Conservation (phyloP, 2,113 vertebrate genomes). For the Progne subis region DNA sequence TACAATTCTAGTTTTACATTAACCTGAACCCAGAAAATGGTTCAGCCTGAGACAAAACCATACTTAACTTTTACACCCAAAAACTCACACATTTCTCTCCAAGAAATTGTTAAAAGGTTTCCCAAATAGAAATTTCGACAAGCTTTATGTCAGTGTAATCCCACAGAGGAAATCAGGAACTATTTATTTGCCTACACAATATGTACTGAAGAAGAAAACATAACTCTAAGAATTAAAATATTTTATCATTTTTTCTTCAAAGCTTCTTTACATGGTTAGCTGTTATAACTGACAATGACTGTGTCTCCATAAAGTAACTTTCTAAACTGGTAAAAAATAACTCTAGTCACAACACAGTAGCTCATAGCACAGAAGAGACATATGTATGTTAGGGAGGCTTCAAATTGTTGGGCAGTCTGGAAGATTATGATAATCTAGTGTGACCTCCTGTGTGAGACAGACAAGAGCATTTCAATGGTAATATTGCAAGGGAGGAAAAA, state of each 20-base stretch:
- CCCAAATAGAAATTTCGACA: background rate
- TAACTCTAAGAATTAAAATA: background rate
- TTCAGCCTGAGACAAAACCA: background rate
- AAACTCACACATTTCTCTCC: background rate
- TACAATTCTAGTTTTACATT: background rate
- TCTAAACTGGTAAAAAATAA: background rate
- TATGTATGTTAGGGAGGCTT: background rate
- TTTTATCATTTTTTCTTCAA: background rate
- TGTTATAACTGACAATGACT: background rate
- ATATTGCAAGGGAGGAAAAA: background rate
- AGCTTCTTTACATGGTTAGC: background rate
- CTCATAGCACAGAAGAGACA: background rate
- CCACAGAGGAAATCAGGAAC: background rate
- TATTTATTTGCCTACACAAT: background rate
- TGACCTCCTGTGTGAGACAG: constrained; percentile 29
- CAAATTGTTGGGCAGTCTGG: background rate
- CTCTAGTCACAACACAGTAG: background rate
- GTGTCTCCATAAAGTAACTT: background rate
- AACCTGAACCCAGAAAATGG: background rate
- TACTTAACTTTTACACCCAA: background rate
- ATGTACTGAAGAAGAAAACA: background rate
- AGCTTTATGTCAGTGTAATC: background rate
- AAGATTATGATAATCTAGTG: constrained; percentile 12
- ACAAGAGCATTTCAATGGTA: constrained; percentile 34
- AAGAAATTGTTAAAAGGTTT: background rate